A percentile compares a stretch with the other conserved stretches of the same genome.
phyloP scores from a whole-genome alignment of 2,888 invertebrate species.

The Abrostola triplasia region DNA sequence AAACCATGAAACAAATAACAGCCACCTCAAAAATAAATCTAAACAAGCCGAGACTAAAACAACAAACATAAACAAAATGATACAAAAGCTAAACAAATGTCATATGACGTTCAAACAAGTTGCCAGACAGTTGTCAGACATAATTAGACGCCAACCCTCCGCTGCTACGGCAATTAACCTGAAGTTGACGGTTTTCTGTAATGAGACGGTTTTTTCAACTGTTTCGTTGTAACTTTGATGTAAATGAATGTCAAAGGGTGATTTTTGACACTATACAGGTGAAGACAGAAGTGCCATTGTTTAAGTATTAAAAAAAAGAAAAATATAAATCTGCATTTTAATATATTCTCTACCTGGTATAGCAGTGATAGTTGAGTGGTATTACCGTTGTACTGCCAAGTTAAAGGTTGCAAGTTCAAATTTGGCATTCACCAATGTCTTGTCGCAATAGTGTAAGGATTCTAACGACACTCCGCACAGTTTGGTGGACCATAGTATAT shows the following conservation, averaged over 20 bases:
- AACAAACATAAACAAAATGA: neutral
- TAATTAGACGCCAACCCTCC: slow-evolving; percentile 27
- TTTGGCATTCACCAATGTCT: too few relatives aligned
- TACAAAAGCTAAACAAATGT: slow-evolving; percentile 1
- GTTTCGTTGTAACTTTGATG: slow-evolving; percentile 6
- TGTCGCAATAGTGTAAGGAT: too few relatives aligned
- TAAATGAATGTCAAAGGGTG: neutral
- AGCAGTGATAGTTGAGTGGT: too few relatives aligned
- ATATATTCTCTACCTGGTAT: too few relatives aligned
- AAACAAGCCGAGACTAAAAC: neutral
- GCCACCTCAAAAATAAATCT: neutral
- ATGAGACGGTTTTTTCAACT: slow-evolving; percentile 11
- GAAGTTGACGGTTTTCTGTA: slow-evolving; percentile 12
- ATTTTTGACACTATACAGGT: neutral
- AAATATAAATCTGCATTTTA: too few relatives aligned
- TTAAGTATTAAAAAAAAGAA: too few relatives aligned
- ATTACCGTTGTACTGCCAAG: too few relatives aligned
- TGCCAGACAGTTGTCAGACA: slow-evolving; percentile 17
- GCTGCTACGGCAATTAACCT: slow-evolving; percentile 19
- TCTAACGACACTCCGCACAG: too few relatives aligned
- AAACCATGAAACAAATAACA: too few relatives aligned
- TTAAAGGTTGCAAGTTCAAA: too few relatives aligned
- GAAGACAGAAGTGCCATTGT: neutral
- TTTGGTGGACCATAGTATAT: too few relatives aligned
- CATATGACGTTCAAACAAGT: slow-evolving; percentile 12